Conservation (phyloP, 1,140 invertebrate genomes). For the Drosophila seguyi region DNA sequence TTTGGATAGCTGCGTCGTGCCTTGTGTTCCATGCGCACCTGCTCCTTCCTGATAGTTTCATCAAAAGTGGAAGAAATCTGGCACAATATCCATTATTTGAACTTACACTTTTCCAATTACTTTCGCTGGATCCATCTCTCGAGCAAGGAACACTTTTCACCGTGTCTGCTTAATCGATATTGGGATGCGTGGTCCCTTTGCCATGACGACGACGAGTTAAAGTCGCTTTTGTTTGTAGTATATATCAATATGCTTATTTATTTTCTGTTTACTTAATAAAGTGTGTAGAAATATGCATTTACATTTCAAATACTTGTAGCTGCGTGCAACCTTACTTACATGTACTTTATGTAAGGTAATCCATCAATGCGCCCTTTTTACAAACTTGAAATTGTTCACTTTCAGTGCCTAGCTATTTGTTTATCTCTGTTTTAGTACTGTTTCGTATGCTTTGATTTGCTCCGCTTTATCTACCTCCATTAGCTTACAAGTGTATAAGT, state of each 20-base stretch:
- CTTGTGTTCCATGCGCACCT: conserved; percentile 70
- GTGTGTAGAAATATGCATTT: conserved; percentile 71
- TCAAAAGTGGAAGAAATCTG: neutral
- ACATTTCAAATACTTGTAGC: conserved; percentile 69
- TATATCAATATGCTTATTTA: conserved; percentile 53
- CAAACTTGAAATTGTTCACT: conserved; percentile 72
- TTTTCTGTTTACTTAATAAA: conserved; percentile 64
- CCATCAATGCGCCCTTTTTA: conserved; percentile 28
- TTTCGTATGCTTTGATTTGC: conserved; percentile 71
- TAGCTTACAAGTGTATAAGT: conserved; percentile 52
- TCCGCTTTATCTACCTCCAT: conserved; percentile 12
- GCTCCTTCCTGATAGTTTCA: conserved; percentile 59
- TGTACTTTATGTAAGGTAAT: conserved; percentile 18
- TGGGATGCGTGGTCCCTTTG: neutral
- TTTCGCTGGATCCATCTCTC: conserved; percentile 60
- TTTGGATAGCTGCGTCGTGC: conserved; percentile 66
- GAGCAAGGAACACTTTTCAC: neutral
- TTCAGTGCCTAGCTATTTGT: conserved; percentile 70
- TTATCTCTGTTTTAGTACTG: conserved; percentile 70
- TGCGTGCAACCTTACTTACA: conserved; percentile 44
- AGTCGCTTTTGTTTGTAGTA: neutral
- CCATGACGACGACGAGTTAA: neutral
- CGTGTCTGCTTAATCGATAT: conserved; percentile 2
- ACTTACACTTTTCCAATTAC: conserved; percentile 72
- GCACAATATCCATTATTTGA: neutral